Base-by-base conservation (phyloP, 2,797 vertebrate genomes). In the Esox lucius region DNA sequence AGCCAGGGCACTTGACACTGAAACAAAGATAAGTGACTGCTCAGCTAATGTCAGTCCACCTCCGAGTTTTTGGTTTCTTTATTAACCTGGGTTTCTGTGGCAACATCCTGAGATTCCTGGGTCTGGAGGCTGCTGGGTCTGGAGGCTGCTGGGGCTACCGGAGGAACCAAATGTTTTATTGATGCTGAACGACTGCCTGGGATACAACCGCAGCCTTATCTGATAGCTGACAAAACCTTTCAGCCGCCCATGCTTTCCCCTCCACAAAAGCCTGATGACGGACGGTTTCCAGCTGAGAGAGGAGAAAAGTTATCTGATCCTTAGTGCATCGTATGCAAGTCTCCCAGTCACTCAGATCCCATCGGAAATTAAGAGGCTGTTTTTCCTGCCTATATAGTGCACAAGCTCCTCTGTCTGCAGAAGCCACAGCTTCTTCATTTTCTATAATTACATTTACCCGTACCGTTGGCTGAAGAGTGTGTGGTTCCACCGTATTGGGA, bases 171-270 rank as follows among this genome's bases (percentile, higher is more conserved):
- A 78, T 79, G 67, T 71, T 70, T 48, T 33, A 69, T 51, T 62
- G 74, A 67, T 22, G 70, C 69, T 28, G 69, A 85, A 51, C 79
- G 82, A 86, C 85, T 76, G 75, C 66, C 39, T 73, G 73, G 59
- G 62, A 69, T 51, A 48, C 15, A 42, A 49, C 71, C 19, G 42
- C 48, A 16, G 74, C 46, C 65, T 76, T 76, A 73, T 80, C 71
- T 80, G 70, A 70, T 70, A 70, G 74, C 74, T 80, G 71, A 80
- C 78, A 75, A 56, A 64, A 64, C 68, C n/a, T 73, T 79, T 70
- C 69, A 31, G 31, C 51, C 6, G n/a, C 11, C 69, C 39, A 16
- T 19, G 31, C 19, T 39, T 17, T 31, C 64, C 19, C 3, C 66
- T 71, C 70, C 9, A 69, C 59, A 74, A 56, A 66, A 33, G 48